Evolutionary conservation across 2,113 vertebrate species (phyloP), one percentile per base, ranked within the genome.

Genomic region (Takifugu bimaculatus): DNA sequence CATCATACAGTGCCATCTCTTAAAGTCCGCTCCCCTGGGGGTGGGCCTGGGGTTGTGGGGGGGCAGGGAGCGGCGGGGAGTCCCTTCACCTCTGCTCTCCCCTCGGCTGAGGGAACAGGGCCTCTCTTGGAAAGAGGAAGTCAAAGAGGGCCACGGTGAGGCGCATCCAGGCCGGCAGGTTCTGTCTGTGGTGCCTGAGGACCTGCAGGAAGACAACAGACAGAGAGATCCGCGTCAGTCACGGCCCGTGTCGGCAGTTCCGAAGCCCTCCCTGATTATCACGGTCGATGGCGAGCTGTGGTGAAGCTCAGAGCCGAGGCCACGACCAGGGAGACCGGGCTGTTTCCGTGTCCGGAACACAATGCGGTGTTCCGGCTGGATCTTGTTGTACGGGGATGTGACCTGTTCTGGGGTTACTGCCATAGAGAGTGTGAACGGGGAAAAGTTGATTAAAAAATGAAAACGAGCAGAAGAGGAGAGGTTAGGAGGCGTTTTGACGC

Each of bases 1-100:
- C 78, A 84, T 86, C 35, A 11, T 87, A 87, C 89, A 90, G 88
- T 88, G 89, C 87, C 87, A 77, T 87, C 77, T 82, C 68, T 69
- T 62, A 75, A 78, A 75, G 79, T 85, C 83, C 50, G 60, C 63
- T 82, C 70, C 73, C 78, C 77, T 51, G 26, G 6, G 12, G 54
- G 71, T 60, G 69, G 13, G 26, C 77, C 50, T 20, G 6, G 12
- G 54, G 71, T 60, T 66, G 13, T 25, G 29, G 12, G 6, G 29
- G 64, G 77, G 73, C 49, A 54, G 53, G 60, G 56, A 59, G 48
- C 54, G 45, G 29, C 47, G 56, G 65, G 65, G 73, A 59, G 68
- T 70, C 70, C 67, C 67, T 79, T 90, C 78, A 89, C 76, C 88
- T 86, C 53, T 83, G 78, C 68, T 68, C 79, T 48, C 72, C 74